Evolutionary conservation across 2,888 invertebrate genomes (phyloP).

Genomic region (Euclidia mi): DNA sequence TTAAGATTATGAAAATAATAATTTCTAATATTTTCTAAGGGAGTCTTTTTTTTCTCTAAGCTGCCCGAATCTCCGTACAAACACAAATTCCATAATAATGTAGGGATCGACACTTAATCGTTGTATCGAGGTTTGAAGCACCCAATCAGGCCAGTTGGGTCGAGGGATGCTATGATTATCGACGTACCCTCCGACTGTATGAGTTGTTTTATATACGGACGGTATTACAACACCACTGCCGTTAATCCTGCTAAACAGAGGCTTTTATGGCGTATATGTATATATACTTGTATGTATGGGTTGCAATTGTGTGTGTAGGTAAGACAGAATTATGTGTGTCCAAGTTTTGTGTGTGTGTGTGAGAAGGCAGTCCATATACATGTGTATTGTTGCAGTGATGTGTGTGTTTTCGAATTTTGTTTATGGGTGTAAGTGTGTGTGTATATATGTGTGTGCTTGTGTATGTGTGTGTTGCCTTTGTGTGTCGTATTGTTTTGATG

Average conservation of each 20-base stretch:
- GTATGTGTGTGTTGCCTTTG: no score
- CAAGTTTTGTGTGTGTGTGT: no score
- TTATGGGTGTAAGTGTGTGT: no score
- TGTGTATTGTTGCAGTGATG: no score
- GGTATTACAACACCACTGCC: conserved; percentile 21
- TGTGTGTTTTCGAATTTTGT: no score
- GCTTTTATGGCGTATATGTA: conserved; percentile 22
- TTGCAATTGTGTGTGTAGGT: no score
- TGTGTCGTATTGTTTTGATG: neutral
- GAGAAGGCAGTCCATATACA: no score
- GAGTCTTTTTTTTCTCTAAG: no score
- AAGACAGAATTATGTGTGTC: no score
- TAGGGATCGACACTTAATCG: conserved; percentile 48
- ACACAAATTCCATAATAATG: conserved; percentile 20
- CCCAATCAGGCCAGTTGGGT: conserved; percentile 53
- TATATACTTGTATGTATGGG: neutral
- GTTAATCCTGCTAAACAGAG: conserved; percentile 35
- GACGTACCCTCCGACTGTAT: conserved; percentile 18
- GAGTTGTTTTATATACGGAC: conserved; percentile 24
- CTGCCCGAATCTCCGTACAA: conserved; percentile 12
- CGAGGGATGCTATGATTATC: conserved; percentile 50
- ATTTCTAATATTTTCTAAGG: no score
- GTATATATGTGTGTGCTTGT: no score
- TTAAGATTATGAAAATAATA: no score
- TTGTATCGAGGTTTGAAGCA: conserved; percentile 54